Conservation (phyloP, 1,140 invertebrate species). For the Uloborus diversus region DNA sequence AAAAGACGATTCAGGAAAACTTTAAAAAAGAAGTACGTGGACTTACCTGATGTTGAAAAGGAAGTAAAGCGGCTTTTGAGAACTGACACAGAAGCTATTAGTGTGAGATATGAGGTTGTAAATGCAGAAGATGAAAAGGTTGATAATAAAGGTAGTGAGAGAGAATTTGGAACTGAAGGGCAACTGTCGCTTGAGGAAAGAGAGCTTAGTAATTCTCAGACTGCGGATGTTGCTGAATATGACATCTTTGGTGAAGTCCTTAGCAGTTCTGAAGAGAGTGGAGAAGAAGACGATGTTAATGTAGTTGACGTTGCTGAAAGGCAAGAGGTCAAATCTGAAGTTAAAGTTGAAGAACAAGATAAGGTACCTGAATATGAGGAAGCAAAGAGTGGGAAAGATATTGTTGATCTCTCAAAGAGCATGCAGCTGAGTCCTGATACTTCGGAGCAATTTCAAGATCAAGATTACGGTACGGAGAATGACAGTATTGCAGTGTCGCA, state of each 20-base stretch:
- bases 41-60: slow-evolving; percentile 97
- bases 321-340: slow-evolving; percentile 17
- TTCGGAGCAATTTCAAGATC: slow-evolving; percentile 9
- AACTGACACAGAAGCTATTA: slow-evolving; percentile 90
- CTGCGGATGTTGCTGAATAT: slow-evolving; percentile 70
- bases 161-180: slow-evolving; percentile 25
- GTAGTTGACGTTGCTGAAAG: slow-evolving; percentile 15
- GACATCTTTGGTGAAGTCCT: slow-evolving; percentile 90
- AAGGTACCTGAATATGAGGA: slow-evolving; percentile 1
- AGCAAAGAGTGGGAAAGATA: background rate
- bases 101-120: slow-evolving; percentile 91
- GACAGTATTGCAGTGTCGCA: slow-evolving; percentile 47
- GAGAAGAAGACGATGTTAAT: slow-evolving; percentile 33
- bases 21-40: slow-evolving; percentile 95
- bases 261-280: slow-evolving; percentile 76
- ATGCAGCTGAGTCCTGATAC: slow-evolving; percentile 43
- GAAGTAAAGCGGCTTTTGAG: slow-evolving; percentile 89
- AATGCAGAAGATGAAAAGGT: slow-evolving; percentile 83
- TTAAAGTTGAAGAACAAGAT: slow-evolving; percentile 35
- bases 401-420: slow-evolving; percentile 54
- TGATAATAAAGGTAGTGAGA: slow-evolving; percentile 17
- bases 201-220: slow-evolving; percentile 58
- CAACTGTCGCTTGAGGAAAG: slow-evolving; percentile 27
- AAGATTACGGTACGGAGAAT: slow-evolving; percentile 21
- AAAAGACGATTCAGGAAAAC: slow-evolving; percentile 94